A percentile compares a stretch with the other conserved stretches of the same genome.
These are phyloP conservation scores for Crotalus horridus DNA, from an alignment of 2,113 vertebrate species.

Conservation along the genomic window DNA sequence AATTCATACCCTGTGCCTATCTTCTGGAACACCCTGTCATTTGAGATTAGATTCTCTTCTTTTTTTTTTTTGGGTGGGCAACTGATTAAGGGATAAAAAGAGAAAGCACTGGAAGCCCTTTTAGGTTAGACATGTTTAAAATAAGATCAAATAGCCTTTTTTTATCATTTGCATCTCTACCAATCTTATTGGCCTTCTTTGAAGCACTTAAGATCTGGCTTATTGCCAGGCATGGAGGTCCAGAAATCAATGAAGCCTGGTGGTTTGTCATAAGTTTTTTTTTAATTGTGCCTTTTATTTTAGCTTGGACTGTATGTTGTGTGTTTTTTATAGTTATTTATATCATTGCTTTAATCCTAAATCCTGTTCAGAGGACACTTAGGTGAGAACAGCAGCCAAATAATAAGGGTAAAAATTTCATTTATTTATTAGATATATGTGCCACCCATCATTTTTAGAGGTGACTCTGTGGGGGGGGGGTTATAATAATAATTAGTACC, in stretches of 20 bases:
- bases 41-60: not conserved
- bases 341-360: not conserved
- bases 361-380: not conserved
- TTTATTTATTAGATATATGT: not conserved
- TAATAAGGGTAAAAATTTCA: not conserved
- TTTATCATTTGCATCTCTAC: slow-evolving; percentile 9
- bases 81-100: not conserved
- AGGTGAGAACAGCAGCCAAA: not conserved
- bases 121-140: not conserved
- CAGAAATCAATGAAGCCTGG: not conserved
- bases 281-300: not conserved
- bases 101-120: not conserved
- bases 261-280: not conserved
- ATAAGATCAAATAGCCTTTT: slow-evolving; percentile 3
- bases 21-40: not conserved
- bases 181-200: not conserved
- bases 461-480: not conserved
- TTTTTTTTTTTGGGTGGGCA: slow-evolving; percentile 26
- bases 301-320: not conserved
- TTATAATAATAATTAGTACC: not conserved
- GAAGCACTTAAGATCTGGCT: not conserved
- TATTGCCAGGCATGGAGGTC: not conserved
- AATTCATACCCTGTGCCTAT: not conserved
- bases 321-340: not conserved
- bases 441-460: not conserved